These are phyloP conservation scores for Hucho hucho DNA, from an alignment of 2,113 vertebrate species.

Conservation along the genomic window DNA sequence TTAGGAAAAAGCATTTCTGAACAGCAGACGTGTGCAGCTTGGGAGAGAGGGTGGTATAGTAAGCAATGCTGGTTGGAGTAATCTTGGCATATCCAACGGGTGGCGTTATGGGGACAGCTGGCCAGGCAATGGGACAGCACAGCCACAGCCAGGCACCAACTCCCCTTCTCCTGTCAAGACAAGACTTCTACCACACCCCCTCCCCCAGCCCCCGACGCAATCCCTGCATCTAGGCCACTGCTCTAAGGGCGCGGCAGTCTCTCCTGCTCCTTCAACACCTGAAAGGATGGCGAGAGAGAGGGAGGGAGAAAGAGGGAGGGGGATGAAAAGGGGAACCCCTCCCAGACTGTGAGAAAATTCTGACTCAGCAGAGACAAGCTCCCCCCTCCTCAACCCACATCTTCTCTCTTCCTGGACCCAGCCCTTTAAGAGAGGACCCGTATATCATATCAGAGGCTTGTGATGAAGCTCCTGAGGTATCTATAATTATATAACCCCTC, in stretches of 20 bases:
- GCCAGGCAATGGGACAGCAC: conserved; percentile 13
- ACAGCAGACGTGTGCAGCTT: conserved; percentile 26
- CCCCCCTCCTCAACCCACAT: not conserved
- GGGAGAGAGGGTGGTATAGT: conserved; percentile 28
- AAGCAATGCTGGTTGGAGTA: conserved; percentile 24
- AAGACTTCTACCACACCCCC: conserved; percentile 32
- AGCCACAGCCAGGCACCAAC: conserved; percentile 57
- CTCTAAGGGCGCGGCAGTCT: conserved; percentile 53
- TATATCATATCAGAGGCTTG: conserved; percentile 46
- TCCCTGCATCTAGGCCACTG: conserved; percentile 54
- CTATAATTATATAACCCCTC: conserved; percentile 52
- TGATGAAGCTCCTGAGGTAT: conserved; percentile 55
- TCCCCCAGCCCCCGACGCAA: conserved; percentile 33
- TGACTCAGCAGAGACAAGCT: conserved; percentile 64
- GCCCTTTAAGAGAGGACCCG: conserved; percentile 26
- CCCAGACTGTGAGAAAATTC: conserved; percentile 51
- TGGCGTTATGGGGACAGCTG: conserved; percentile 51
- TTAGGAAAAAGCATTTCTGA: not conserved
- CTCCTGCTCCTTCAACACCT: conserved; percentile 48
- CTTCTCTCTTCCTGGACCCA: not conserved
- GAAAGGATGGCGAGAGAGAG: not conserved
- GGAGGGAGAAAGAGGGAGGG: conserved; percentile 11
- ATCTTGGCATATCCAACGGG: not conserved
- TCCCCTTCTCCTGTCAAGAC: conserved; percentile 61
- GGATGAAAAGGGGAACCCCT: conserved; percentile 42